Evolutionary conservation across 2,113 vertebrate species (phyloP).

Genomic region (Myrmecophaga tridactyla): DNA sequence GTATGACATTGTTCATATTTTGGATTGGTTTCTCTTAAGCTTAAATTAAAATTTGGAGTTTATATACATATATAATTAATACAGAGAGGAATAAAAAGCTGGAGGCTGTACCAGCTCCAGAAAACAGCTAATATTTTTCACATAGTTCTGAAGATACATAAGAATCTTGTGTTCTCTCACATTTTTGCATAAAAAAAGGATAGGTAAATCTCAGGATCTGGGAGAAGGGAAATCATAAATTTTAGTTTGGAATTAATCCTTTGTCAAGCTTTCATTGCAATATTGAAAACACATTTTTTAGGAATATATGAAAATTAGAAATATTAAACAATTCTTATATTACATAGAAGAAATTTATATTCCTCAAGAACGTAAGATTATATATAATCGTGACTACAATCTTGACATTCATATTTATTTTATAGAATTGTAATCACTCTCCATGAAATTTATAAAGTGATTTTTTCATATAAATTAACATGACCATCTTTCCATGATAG

Average conservation of each 20-base stretch:
- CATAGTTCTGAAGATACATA: background rate
- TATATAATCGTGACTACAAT: background rate
- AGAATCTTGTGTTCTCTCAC: background rate
- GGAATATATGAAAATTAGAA: no score
- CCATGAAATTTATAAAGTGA: background rate
- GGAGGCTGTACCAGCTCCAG: background rate
- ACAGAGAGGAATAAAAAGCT: background rate
- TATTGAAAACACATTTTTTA: background rate
- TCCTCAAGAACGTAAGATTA: background rate
- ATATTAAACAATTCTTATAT: background rate
- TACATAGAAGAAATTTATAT: background rate
- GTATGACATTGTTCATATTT: background rate
- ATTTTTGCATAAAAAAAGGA: background rate
- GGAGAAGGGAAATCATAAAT: background rate
- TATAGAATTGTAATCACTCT: background rate
- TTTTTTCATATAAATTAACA: background rate
- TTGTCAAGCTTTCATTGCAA: background rate
- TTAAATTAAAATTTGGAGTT: background rate
- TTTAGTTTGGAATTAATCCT: background rate
- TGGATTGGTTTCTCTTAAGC: background rate
- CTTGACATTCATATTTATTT: background rate
- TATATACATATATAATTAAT: background rate
- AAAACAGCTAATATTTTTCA: background rate
- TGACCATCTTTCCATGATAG: background rate
- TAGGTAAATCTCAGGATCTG: background rate